These are phyloP conservation scores for Drosophila barbarae DNA, from an alignment of 2,888 invertebrate species.

Conservation along the genomic window DNA sequence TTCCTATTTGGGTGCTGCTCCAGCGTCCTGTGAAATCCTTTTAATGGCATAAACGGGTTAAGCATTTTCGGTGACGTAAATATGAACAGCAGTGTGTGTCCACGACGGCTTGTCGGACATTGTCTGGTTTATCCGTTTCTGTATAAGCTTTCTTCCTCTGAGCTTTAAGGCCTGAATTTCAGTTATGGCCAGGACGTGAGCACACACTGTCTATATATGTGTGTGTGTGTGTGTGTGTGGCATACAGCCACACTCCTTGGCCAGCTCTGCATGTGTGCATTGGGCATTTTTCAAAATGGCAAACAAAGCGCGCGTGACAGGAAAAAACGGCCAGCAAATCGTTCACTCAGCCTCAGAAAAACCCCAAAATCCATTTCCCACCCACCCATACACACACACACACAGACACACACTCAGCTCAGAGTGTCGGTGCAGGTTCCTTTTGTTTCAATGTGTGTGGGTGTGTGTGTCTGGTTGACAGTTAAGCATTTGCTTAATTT, in stretches of 20 bases:
- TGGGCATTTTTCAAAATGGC: constrained; percentile 48
- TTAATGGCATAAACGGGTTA: constrained; percentile 54
- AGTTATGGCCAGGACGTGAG: constrained; percentile 38
- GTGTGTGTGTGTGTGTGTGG: not conserved
- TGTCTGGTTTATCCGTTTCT: constrained; percentile 28
- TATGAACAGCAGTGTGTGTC: constrained; percentile 29
- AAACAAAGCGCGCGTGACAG: constrained; percentile 48
- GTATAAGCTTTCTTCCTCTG: constrained; percentile 10
- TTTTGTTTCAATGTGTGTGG: constrained; percentile 21
- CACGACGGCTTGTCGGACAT: constrained; percentile 18
- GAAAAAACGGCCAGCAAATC: constrained; percentile 44
- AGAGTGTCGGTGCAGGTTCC: constrained; percentile 3
- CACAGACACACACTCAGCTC: constrained; percentile 2
- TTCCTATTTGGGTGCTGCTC: constrained; percentile 26
- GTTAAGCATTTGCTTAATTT: constrained; percentile 48
- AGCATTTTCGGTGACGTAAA: constrained; percentile 51
- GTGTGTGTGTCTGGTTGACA: constrained; percentile 14
- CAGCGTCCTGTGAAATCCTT: constrained; percentile 50
- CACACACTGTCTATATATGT: not conserved
- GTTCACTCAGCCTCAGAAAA: constrained; percentile 40
- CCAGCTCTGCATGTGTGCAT: constrained; percentile 31
- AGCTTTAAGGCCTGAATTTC: constrained; percentile 42
- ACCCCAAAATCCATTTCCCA: constrained; percentile 37
- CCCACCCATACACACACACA: constrained; percentile 3
- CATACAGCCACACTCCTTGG: constrained; percentile 8